Evolutionary conservation across 2,113 vertebrate species (phyloP).

Genomic region (Heterotilapia buettikoferi): DNA sequence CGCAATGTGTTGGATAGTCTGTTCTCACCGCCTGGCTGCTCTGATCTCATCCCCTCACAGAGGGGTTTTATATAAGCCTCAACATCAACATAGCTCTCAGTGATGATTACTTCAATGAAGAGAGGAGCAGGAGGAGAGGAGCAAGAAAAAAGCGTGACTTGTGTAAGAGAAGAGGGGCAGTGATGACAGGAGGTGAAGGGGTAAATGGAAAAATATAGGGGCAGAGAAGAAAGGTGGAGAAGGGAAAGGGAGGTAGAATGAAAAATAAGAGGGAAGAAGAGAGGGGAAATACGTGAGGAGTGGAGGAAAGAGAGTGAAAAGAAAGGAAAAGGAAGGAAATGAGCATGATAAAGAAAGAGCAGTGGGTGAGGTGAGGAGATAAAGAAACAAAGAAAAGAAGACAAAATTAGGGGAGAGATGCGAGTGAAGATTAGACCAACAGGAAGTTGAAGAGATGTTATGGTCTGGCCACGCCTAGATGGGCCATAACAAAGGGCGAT

Average conservation of each 20-base stretch:
- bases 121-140: background rate
- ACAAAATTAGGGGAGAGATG: background rate
- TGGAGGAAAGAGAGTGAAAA: background rate
- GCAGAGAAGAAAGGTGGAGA: background rate
- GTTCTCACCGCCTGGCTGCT: constrained; percentile 41
- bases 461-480: too few species aligned
- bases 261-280: background rate
- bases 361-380: background rate
- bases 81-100: constrained; percentile 36
- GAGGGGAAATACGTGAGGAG: background rate
- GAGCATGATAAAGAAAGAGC: background rate
- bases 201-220: background rate
- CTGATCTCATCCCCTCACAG: constrained; percentile 36
- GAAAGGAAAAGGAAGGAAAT: background rate
- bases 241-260: background rate
- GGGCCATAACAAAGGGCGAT: background rate
- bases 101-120: constrained; percentile 6
- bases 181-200: background rate
- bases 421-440: background rate
- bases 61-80: constrained; percentile 30
- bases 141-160: background rate
- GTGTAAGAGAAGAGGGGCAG: background rate
- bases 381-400: background rate
- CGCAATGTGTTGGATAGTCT: constrained; percentile 37
- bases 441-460: background rate